phyloP scores from a whole-genome alignment of 2,113 vertebrate species.

The Gobiocypris rarus region DNA sequence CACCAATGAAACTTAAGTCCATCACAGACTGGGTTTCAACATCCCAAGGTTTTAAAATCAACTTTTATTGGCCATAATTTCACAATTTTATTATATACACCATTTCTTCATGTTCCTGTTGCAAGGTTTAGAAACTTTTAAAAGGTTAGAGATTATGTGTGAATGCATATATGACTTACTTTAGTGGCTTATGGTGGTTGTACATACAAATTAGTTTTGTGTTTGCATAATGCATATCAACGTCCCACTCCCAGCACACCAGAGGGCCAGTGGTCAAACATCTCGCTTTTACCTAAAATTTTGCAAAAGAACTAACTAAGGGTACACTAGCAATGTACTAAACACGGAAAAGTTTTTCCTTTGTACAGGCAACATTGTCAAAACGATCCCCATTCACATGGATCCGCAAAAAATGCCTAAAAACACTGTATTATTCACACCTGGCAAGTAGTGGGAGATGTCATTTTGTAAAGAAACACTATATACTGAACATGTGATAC shows the following conservation, averaged over 20 bases:
- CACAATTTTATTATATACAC: neutral
- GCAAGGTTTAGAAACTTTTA: neutral
- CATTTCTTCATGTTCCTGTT: neutral
- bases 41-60: conserved; percentile 67
- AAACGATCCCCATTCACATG: too few relatives aligned
- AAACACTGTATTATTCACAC: too few relatives aligned
- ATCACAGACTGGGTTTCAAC: conserved; percentile 72
- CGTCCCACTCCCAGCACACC: neutral
- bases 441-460: too few relatives aligned
- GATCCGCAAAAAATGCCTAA: too few relatives aligned
- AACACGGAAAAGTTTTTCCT: too few relatives aligned
- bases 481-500: too few relatives aligned
- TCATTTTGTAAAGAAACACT: too few relatives aligned
- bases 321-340: too few relatives aligned
- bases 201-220: neutral
- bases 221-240: neutral
- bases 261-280: neutral
- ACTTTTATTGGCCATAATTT: neutral
- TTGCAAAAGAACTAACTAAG: too few relatives aligned
- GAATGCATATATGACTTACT: neutral
- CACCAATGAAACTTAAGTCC: conserved; percentile 79
- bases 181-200: neutral
- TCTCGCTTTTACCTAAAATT: neutral
- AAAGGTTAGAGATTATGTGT: neutral
- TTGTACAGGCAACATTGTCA: too few relatives aligned